Percentiles rank a stretch among this genome's conserved stretches.
These are phyloP conservation scores for Gastrophryne carolinensis DNA, from an alignment of 2,797 vertebrate species.

Conservation along the genomic window DNA sequence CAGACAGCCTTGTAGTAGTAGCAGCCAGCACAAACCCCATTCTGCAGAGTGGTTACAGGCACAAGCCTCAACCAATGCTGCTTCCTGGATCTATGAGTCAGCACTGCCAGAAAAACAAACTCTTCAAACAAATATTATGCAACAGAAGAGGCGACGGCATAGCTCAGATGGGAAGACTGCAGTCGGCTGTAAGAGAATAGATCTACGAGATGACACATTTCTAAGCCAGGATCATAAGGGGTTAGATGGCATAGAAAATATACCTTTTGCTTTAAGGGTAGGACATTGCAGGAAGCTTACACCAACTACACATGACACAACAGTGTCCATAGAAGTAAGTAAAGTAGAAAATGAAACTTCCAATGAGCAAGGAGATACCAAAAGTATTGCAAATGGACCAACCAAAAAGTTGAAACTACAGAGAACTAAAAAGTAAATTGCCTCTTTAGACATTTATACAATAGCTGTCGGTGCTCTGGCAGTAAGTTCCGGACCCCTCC, in stretches of 20 bases:
- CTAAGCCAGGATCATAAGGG: conserved; percentile 31
- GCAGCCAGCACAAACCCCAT: conserved; percentile 68
- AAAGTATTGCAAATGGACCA: conserved; percentile 65
- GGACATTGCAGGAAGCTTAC: neutral
- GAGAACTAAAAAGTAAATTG: conserved; percentile 66
- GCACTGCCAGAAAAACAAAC: conserved; percentile 61
- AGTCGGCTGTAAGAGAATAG: conserved; percentile 63
- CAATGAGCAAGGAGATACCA: too few species aligned
- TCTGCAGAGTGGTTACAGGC: conserved; percentile 57
- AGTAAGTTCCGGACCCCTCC: too few species aligned
- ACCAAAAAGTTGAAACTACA: conserved; percentile 77
- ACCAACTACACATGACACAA: neutral
- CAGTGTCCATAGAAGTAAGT: neutral
- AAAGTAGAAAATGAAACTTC: too few species aligned
- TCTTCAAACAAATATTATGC: conserved; percentile 58
- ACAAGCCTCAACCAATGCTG: conserved; percentile 52
- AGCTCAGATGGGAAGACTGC: conserved; percentile 61
- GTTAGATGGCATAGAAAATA: conserved; percentile 47
- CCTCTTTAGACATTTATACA: too few species aligned
- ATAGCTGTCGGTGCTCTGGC: too few species aligned
- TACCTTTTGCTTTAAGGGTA: neutral
- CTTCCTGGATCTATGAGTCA: conserved; percentile 67
- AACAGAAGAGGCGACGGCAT: conserved; percentile 59
- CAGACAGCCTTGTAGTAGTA: conserved; percentile 60
- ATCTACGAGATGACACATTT: conserved; percentile 67